Base-by-base conservation (phyloP, 2,888 invertebrate genomes). In the Acrocyrtus sp. region DNA sequence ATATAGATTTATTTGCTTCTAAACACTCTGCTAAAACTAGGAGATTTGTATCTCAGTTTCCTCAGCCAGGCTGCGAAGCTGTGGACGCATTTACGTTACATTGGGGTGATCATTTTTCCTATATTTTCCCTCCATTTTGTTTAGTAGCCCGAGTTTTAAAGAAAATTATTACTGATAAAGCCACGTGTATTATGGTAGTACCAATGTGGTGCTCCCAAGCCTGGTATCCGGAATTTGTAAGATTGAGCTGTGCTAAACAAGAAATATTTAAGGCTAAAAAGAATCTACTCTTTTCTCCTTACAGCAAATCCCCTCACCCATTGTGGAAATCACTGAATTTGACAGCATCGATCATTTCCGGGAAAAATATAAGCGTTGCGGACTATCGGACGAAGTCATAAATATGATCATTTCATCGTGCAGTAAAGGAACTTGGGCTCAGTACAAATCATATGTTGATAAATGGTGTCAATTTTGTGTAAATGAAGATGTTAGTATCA, bases 71-170 rank as follows among this genome's bases (percentile, higher is more conserved):
- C 1, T 24, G 41, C 3, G 57, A 17, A 22, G 27, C 3, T 10
- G 39, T 72, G 10, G 75, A 75, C 62, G 66, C 75, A 3, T 72
- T 75, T 43, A 66, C 54, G 4, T n/a, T 66, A 8, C 21, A 17
- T 1, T 75, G 75, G 75, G 45, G n/a, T 3, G 12, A 22, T 0
- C 17, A 27, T 21, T 61, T 45, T 3, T 48, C 39, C 17, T 75
- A 75, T 60, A 50, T 48, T 1, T 75, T 75, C 48, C 70, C 75
- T 0, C 75, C 70, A 26, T 75, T 75, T 67, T 19, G 24, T 22
- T 26, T 75, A 6, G 15, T 75, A 1, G 10, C 50, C 10, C 47
- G 56, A 43, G 56, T 70, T 4, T 19, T 75, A 10, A 29, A 26
- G 24, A 75, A 75, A 66, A 58, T 75, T 47, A 50, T 19, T 26